Evolutionary conservation across 2,797 vertebrate species (phyloP).

Genomic region (Siniperca undulata): DNA sequence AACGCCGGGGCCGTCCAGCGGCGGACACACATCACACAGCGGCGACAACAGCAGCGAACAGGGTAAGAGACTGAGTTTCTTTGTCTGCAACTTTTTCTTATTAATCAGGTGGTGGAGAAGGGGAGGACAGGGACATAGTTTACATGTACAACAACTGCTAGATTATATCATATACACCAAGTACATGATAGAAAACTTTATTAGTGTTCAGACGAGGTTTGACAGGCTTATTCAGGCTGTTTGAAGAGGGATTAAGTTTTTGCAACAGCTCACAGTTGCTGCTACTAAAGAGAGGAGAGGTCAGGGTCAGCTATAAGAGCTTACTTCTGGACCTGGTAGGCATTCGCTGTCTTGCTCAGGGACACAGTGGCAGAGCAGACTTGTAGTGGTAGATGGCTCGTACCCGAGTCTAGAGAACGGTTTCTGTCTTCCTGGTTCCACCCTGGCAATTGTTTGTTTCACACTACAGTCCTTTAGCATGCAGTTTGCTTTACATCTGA

Average conservation of each 20-base stretch:
- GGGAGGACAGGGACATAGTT: background rate
- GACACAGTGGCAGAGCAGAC: slow-evolving; percentile 3
- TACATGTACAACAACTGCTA: background rate
- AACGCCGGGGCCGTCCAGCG: slow-evolving; percentile 91
- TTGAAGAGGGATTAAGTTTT: background rate
- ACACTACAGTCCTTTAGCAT: background rate
- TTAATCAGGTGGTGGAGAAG: background rate
- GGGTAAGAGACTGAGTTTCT: slow-evolving; percentile 90
- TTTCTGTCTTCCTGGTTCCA: slow-evolving; percentile 1
- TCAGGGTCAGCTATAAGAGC: slow-evolving; percentile 16
- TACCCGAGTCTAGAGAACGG: background rate
- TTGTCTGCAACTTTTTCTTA: background rate
- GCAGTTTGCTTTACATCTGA: slow-evolving; percentile 3
- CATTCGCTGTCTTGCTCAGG: background rate
- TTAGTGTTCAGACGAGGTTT: background rate
- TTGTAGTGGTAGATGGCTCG: background rate
- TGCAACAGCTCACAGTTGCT: slow-evolving; percentile 5
- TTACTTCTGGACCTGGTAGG: background rate
- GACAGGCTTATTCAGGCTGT: background rate
- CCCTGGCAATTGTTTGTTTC: background rate
- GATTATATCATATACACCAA: background rate
- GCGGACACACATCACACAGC: slow-evolving; percentile 91
- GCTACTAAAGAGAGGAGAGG: slow-evolving; percentile 13
- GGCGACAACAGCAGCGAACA: slow-evolving; percentile 94
- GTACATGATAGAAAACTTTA: background rate